phyloP scores from a whole-genome alignment of 2,888 invertebrate genomes.

The Adineta ricciae region DNA sequence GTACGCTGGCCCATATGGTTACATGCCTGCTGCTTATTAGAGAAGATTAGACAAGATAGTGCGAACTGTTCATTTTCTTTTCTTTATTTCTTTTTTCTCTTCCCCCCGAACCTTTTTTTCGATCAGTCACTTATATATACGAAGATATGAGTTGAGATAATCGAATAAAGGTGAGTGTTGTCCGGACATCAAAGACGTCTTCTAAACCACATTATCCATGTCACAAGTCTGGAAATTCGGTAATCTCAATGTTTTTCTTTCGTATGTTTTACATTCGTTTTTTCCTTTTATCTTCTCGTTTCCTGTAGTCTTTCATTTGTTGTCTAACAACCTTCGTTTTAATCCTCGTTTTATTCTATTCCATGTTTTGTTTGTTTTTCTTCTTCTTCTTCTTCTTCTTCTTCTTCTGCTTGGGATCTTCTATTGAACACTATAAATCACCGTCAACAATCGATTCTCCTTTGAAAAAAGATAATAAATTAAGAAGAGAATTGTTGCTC shows the following conservation, averaged over 20 bases:
- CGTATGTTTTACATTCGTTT: not conserved
- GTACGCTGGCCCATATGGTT: not conserved
- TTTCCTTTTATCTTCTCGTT: not conserved
- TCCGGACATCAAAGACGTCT: conserved; percentile 23
- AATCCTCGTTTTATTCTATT: not conserved
- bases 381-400: conserved; percentile 58
- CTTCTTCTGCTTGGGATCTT: not conserved
- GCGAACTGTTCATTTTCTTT: conserved; percentile 9
- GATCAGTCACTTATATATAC: conserved; percentile 15
- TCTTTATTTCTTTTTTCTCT: not conserved
- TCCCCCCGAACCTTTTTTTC: not conserved
- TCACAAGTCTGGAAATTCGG: conserved; percentile 21
- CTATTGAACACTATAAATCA: not conserved
- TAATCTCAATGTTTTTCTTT: conserved; percentile 10
- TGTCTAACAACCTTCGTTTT: conserved; percentile 9
- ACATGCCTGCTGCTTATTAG: conserved; percentile 5
- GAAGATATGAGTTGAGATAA: conserved; percentile 13
- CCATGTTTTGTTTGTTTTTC: conserved; percentile 52
- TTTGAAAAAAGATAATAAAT: conserved; percentile 6
- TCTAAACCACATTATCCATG: conserved; percentile 19
- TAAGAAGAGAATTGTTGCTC: too few species aligned
- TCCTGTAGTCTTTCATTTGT: not conserved
- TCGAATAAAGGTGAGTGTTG: conserved; percentile 22
- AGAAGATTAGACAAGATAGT: not conserved
- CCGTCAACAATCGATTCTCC: not conserved